These are phyloP conservation scores for Equus quagga DNA, from an alignment of 2,113 vertebrate species.

Conservation along the genomic window DNA sequence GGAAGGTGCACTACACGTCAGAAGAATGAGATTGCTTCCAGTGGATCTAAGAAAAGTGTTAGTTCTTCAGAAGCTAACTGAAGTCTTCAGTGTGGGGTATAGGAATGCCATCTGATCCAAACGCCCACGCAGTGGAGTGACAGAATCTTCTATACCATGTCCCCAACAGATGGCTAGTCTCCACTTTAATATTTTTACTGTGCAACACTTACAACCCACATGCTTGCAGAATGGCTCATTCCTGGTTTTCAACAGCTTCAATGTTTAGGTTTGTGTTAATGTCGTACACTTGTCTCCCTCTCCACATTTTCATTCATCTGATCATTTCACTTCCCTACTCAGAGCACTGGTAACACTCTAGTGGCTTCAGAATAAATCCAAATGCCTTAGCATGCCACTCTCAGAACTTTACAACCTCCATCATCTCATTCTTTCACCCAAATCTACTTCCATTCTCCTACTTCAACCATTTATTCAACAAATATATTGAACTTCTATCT, in stretches of 20 bases:
- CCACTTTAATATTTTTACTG: neutral
- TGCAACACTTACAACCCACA: neutral
- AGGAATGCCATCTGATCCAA: neutral
- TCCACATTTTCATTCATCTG: neutral
- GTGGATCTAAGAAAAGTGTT: neutral
- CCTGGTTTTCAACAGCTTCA: slow-evolving; percentile 4
- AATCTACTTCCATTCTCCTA: neutral
- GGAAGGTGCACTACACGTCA: neutral
- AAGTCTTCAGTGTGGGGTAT: neutral
- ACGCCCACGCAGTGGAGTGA: neutral
- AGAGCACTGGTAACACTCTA: neutral
- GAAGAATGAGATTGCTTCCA: neutral
- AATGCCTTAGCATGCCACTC: neutral
- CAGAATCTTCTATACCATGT: neutral
- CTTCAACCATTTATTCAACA: slow-evolving; percentile 38
- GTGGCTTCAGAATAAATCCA: neutral
- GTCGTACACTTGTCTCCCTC: neutral
- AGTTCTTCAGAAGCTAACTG: neutral
- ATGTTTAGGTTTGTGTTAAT: neutral
- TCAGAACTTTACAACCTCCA: neutral
- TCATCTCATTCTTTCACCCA: neutral
- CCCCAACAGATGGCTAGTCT: neutral
- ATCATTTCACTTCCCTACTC: neutral
- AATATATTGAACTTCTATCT: neutral
- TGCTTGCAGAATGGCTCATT: neutral